Evolutionary conservation across 2,797 vertebrate genomes (phyloP), one percentile per base, ranked within the genome.

Genomic region (Rhabdophis nuchalis): DNA sequence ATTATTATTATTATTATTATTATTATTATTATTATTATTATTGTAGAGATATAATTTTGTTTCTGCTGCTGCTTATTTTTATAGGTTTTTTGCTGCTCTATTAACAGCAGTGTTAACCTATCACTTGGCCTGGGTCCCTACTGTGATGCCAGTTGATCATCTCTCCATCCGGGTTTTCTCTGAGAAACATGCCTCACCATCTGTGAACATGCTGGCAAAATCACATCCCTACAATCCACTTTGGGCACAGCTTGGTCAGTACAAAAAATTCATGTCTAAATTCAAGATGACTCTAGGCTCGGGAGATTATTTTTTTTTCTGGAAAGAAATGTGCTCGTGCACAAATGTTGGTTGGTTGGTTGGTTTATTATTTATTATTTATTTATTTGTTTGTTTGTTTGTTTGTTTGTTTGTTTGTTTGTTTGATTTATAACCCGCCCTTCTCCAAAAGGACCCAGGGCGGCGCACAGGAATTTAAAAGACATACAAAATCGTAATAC

Each of bases 101-200:
- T 95, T 98, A 93, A 98, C 98, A 0, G 98, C 98, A 0, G 98
- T 98, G 93, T 96, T 98, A 94, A 98, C 97, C 0, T 98, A 98
- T 93, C 98, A 98, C 92, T 96, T 98, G 95, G 98, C 98, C 87
- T 98, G 98, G 98, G 98, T 98, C 12, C 98, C 98, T 50, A 98
- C 98, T 0, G 98, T 98, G 89, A 98, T 98, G 98, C 98, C 98
- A 0, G 97, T 98, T 89, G 98, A 98, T 93, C 98, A 98, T 92
- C 98, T 97, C 87, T 98, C 98, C 53, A 95, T 98, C 94, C 98
- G 96, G 94, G 96, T 97, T 86, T 98, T 98, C 96, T 98, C 97
- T 0, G 98, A 98, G 96, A 98, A 98, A 93, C 98, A 97, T 11
- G 97, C 98, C 8, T 98, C 98, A 0, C 97, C 98, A 89, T 98